Evolutionary conservation across 2,888 invertebrate species (phyloP), one percentile per base, ranked within the genome.

Genomic region (Aromia moschata): DNA sequence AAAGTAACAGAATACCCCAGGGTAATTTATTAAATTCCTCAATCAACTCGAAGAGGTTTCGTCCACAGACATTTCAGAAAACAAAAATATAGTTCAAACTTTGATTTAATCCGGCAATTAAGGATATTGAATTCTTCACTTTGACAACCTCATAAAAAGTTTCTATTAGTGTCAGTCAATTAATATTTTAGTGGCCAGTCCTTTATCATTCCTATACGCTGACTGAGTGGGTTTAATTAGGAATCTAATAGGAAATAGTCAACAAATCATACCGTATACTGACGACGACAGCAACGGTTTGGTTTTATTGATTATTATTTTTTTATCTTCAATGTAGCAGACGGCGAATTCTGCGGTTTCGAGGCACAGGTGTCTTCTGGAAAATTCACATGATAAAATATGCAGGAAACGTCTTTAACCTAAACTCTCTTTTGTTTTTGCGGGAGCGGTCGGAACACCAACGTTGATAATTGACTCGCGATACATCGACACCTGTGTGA

Each of bases 391-490:
- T 52, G n/a, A n/a, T 65, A 63, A 65, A 61, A 65, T 63, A 63
- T 65, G 65, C 65, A 65, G 56, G 56, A 61, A 65, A 58, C 65
- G 61, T 65, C 59, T 56, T 63, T 54, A 60, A 51, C 52, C 56
- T 60, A 51, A n/a, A 52, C 47, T 58, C 62, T 62, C 64, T 64
- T 65, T 69, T 69, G 65, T 69, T 64, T 67, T 65, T 58, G 64
- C 64, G 59, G 68, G 64, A 60, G 58, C 62, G 64, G 61, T 60
- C 47, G 64, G 74, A 74, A 74, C 75, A 75, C 75, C 75, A 74
- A 75, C 75, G 75, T 71, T 64, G 74, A 75, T 75, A 75, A 74
- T 75, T 70, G 67, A 57, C 59, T 47, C 62, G 65, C 47, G 70
- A 69, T 66, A 60, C 62, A 69, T 68, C 69, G 69, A 70, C 71